Percentiles rank a stretch among this genome's conserved stretches.
These are phyloP conservation scores for Psittacula derbiana DNA, from an alignment of 2,797 vertebrate genomes.

Conservation along the genomic window DNA sequence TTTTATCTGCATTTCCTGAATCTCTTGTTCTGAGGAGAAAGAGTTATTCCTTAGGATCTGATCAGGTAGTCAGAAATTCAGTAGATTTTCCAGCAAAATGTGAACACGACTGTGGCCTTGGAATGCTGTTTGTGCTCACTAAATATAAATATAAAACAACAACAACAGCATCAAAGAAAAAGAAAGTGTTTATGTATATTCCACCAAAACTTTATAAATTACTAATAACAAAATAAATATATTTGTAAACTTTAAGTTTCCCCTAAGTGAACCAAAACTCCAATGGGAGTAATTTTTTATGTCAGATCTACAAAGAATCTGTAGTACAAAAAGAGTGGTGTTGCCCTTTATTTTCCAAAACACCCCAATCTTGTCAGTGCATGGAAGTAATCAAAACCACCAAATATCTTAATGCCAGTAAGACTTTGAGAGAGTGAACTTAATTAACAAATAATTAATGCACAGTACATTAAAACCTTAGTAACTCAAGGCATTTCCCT, in stretches of 20 bases:
- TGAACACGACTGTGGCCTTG: neutral
- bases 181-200: neutral
- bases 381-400: neutral
- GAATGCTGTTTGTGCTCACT: neutral
- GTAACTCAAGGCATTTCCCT: slow-evolving; percentile 39
- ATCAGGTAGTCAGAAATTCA: neutral
- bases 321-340: neutral
- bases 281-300: neutral
- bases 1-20: neutral
- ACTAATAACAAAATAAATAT: neutral
- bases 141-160: neutral
- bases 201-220: neutral
- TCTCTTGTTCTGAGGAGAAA: neutral
- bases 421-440: slow-evolving; percentile 20
- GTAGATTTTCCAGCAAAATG: neutral
- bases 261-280: neutral
- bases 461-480: slow-evolving; percentile 36
- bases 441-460: slow-evolving; percentile 59
- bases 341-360: neutral
- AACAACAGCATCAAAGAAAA: neutral
- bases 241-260: neutral
- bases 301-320: neutral
- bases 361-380: neutral
- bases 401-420: neutral
- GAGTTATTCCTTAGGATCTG: neutral